Conservation (phyloP, 2,113 vertebrate genomes). For the Sitta europaea region DNA sequence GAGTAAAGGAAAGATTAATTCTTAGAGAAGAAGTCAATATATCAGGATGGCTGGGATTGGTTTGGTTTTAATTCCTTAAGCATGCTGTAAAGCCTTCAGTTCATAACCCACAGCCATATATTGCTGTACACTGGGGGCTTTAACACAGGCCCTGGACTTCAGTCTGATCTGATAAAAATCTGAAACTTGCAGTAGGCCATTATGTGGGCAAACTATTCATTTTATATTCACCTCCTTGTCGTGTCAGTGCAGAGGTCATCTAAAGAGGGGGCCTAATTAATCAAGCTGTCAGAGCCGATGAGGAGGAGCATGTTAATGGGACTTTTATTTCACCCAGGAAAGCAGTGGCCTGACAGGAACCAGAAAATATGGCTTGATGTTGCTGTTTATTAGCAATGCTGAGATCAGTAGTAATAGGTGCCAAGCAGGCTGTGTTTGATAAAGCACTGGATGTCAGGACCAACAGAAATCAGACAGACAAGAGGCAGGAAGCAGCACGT, state of each 20-base stretch:
- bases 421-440: slow-evolving; percentile 80
- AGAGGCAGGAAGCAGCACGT: slow-evolving; percentile 27
- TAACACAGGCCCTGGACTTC: slow-evolving; percentile 63
- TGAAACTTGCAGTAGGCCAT: slow-evolving; percentile 70
- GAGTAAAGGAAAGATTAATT: slow-evolving; percentile 1
- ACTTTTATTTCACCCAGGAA: slow-evolving; percentile 91
- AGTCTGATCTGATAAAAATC: slow-evolving; percentile 65
- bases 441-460: slow-evolving; percentile 78
- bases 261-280: slow-evolving; percentile 89
- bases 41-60: not conserved
- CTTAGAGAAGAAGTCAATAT: not conserved
- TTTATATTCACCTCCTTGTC: slow-evolving; percentile 88
- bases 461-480: slow-evolving; percentile 69
- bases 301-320: slow-evolving; percentile 94
- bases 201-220: slow-evolving; percentile 83
- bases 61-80: slow-evolving; percentile 8
- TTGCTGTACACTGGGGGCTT: not conserved
- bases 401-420: slow-evolving; percentile 80
- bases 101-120: not conserved
- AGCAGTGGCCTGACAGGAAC: slow-evolving; percentile 80
- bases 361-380: slow-evolving; percentile 76
- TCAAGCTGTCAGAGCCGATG: slow-evolving; percentile 93
- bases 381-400: slow-evolving; percentile 79
- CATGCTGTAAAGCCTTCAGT: not conserved
- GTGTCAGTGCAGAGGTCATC: slow-evolving; percentile 83